Conservation (phyloP, 2,797 vertebrate genomes). For the Podarcis lilfordi region DNA sequence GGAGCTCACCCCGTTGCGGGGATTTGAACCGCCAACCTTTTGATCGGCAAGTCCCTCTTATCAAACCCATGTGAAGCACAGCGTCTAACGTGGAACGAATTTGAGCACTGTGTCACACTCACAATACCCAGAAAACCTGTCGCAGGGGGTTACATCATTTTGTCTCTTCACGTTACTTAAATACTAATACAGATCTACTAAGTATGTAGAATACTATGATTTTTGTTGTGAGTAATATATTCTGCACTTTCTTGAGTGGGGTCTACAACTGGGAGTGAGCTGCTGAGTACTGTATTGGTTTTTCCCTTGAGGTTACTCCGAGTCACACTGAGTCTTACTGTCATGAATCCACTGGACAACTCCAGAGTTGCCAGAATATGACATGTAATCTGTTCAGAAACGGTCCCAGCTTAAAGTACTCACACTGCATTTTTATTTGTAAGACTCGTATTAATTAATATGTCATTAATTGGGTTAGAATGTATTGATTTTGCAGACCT, state of each 20-base stretch:
- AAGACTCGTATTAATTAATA: constrained; percentile 51
- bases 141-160: neutral
- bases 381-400: neutral
- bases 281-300: neutral
- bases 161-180: neutral
- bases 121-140: neutral
- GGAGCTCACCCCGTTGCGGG: too few species aligned
- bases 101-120: too few species aligned
- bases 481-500: neutral
- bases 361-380: constrained; percentile 48
- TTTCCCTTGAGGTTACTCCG: neutral
- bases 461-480: constrained; percentile 40
- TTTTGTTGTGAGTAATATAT: neutral
- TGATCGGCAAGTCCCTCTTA: too few species aligned
- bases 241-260: too few species aligned
- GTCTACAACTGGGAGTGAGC: neutral
- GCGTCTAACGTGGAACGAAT: too few species aligned
- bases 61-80: too few species aligned
- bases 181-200: neutral
- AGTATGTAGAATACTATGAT: neutral
- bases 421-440: constrained; percentile 56
- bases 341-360: neutral
- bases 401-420: constrained; percentile 27
- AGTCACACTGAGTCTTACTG: neutral
- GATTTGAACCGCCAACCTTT: too few species aligned